Evolutionary conservation across 2,797 vertebrate species (phyloP).

Genomic region (Oreochromis grahami): DNA sequence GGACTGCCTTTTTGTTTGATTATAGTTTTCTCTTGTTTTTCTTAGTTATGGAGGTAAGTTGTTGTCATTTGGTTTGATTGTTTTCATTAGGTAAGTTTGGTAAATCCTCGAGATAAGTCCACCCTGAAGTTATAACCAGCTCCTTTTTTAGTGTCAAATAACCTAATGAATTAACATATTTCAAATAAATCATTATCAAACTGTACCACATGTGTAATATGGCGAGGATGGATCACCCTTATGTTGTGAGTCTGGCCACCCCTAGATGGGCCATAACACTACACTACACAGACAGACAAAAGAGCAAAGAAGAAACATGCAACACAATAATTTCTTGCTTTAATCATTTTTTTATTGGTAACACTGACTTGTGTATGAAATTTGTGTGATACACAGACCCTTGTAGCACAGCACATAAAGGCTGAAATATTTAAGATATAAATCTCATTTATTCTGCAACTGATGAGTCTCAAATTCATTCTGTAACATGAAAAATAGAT

Average conservation of each 20-base stretch:
- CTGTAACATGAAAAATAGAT: not conserved
- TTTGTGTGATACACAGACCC: not conserved
- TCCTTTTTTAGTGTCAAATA: not conserved
- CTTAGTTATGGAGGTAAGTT: not conserved
- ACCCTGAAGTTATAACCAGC: rapidly evolving
- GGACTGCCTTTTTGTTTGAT: not conserved
- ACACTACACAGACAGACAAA: not conserved
- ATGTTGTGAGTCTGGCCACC: not conserved
- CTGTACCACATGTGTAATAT: not conserved
- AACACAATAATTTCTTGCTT: not conserved
- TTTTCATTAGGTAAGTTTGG: not conserved
- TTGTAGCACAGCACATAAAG: not conserved
- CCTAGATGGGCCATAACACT: not conserved
- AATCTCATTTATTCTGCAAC: not conserved
- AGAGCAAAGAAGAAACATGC: not conserved
- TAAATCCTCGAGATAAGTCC: not conserved
- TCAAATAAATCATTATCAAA: not conserved
- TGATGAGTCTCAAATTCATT: not conserved
- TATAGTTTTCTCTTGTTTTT: rapidly evolving
- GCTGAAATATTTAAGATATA: not conserved
- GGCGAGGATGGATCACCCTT: not conserved
- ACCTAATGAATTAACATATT: not conserved
- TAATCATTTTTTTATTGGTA: not conserved
- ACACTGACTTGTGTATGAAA: not conserved
- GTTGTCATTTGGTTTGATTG: not conserved